These are phyloP conservation scores for Masticophis lateralis DNA, from an alignment of 2,797 vertebrate genomes.

Conservation along the genomic window DNA sequence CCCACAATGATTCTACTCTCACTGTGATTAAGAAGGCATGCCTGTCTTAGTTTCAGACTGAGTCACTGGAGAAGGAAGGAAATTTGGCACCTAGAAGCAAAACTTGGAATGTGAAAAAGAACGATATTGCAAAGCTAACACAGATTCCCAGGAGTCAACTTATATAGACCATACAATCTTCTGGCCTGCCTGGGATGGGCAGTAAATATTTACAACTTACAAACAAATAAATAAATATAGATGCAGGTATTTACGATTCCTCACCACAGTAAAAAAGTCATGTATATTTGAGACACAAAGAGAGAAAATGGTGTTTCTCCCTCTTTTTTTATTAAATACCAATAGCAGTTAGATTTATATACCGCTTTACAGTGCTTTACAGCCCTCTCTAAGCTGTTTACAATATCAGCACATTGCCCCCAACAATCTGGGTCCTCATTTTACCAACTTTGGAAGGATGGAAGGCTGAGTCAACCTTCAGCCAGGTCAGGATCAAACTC, in stretches of 20 bases:
- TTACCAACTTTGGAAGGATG: too few species aligned
- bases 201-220: background rate
- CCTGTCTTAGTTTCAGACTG: conserved; percentile 45
- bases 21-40: conserved; percentile 57
- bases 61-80: background rate
- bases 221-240: background rate
- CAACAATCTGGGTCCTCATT: too few species aligned
- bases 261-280: background rate
- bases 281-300: background rate
- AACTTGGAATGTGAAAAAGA: background rate
- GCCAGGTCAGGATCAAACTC: too few species aligned
- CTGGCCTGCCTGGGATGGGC: background rate
- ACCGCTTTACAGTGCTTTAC: too few species aligned
- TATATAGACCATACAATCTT: background rate
- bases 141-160: background rate
- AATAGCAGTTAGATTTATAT: too few species aligned
- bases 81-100: background rate
- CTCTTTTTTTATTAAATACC: background rate
- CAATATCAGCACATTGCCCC: too few species aligned
- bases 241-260: background rate
- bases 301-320: background rate
- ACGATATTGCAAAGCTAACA: background rate
- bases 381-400: too few species aligned
- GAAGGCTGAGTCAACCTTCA: too few species aligned
- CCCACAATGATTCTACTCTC: conserved; percentile 58